Conservation (phyloP, 2,888 invertebrate species). For the Tenthredo distinguenda region DNA sequence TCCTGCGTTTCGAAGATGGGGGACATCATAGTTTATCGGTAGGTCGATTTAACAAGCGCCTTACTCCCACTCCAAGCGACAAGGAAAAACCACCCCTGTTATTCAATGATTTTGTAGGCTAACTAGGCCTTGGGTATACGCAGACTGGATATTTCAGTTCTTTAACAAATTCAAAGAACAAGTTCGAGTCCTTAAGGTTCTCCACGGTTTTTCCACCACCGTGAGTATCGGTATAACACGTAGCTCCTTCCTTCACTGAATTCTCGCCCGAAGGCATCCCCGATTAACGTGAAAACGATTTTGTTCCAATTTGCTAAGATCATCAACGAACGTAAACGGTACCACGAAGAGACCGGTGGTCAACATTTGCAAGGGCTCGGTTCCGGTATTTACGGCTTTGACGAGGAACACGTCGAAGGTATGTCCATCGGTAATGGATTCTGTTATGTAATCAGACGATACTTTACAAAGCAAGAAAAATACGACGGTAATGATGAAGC, state of each 20-base stretch:
- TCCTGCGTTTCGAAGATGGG: conserved; percentile 80
- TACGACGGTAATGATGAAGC: not conserved
- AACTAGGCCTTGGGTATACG: conserved; percentile 81
- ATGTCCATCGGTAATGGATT: not conserved
- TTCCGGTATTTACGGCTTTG: not conserved
- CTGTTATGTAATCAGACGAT: not conserved
- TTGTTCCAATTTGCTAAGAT: not conserved
- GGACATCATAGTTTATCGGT: conserved; percentile 69
- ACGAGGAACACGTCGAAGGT: not conserved
- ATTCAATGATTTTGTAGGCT: conserved; percentile 61
- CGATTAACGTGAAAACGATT: conserved; percentile 57
- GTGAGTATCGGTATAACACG: conserved; percentile 66
- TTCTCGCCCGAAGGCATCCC: not conserved
- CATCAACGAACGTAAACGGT: conserved; percentile 66
- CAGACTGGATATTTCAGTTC: conserved; percentile 80
- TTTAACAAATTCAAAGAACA: conserved; percentile 80
- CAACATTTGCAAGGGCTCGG: conserved; percentile 57
- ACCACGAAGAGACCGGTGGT: conserved; percentile 63
- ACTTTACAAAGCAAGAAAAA: not conserved
- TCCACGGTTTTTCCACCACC: conserved; percentile 80
- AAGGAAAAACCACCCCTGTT: not conserved
- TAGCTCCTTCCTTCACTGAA: not conserved
- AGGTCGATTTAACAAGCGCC: conserved; percentile 20
- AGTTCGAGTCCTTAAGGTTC: conserved; percentile 75
- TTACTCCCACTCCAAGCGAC: not conserved